phyloP scores from a whole-genome alignment of 2,113 vertebrate species.

The Forbesichthys papilliferus region DNA sequence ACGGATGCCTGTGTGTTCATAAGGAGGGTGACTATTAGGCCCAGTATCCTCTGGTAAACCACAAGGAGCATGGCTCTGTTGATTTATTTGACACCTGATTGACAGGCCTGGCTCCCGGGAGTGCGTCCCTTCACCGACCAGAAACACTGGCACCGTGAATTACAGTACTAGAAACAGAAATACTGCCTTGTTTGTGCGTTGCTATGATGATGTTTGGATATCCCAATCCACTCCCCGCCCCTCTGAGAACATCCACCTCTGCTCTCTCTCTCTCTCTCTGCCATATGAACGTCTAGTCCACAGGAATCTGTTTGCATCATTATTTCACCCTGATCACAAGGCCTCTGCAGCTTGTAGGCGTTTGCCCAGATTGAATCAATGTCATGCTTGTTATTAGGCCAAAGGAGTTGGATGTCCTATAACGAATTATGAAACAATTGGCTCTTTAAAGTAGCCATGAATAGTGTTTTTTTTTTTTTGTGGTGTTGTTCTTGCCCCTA shows the following conservation, averaged over 20 bases:
- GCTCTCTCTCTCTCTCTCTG: not conserved
- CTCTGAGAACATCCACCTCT: not conserved
- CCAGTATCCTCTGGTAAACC: slow-evolving; percentile 38
- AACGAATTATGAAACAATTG: slow-evolving; percentile 26
- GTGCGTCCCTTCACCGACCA: not conserved
- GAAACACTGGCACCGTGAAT: slow-evolving; percentile 9
- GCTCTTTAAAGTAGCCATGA: slow-evolving; percentile 22
- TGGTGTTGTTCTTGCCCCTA: not conserved
- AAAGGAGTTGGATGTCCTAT: slow-evolving; percentile 7
- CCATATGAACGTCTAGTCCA: slow-evolving; percentile 13
- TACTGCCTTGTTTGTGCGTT: slow-evolving; percentile 13
- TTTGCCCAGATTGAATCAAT: slow-evolving; percentile 27
- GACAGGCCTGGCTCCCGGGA: slow-evolving; percentile 30
- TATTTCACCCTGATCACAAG: slow-evolving; percentile 36
- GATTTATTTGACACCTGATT: slow-evolving; percentile 45
- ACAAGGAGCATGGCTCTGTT: slow-evolving; percentile 5
- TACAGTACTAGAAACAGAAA: not conserved
- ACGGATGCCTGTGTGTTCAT: slow-evolving; percentile 28
- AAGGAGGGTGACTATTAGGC: slow-evolving; percentile 25
- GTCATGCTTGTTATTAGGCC: slow-evolving; percentile 8
- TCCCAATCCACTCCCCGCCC: not conserved
- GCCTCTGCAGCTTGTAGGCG: slow-evolving; percentile 11
- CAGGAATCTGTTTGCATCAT: slow-evolving; percentile 7
- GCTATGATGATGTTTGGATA: slow-evolving; percentile 2
- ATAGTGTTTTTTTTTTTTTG: not conserved